Evolutionary conservation across 2,797 vertebrate genomes (phyloP).

Genomic region (Sebastes diploproa): DNA sequence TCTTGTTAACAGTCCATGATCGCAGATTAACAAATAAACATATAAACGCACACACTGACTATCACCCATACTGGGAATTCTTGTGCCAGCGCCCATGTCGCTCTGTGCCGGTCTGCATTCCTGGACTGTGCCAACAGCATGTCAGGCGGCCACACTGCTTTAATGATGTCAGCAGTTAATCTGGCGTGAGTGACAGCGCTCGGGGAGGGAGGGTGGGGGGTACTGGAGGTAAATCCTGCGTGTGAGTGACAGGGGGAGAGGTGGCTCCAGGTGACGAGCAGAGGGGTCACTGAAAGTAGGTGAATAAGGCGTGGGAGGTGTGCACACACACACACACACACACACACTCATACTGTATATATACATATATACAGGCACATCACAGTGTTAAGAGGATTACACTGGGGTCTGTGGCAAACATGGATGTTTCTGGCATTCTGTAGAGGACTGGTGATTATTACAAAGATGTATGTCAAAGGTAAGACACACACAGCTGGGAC

Average conservation of each 20-base stretch:
- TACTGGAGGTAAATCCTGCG: slow-evolving; percentile 64
- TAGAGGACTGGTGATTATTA: slow-evolving; percentile 53
- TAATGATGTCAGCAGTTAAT: slow-evolving; percentile 85
- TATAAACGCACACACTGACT: slow-evolving; percentile 30
- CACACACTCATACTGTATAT: not conserved
- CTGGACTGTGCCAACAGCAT: slow-evolving; percentile 77
- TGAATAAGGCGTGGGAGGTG: slow-evolving; percentile 32
- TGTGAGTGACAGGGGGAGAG: slow-evolving; percentile 68
- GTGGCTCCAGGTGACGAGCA: slow-evolving; percentile 78
- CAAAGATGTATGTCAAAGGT: slow-evolving; percentile 64
- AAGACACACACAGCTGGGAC: slow-evolving; percentile 57
- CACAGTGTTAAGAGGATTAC: slow-evolving; percentile 24
- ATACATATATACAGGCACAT: not conserved
- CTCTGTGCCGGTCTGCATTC: slow-evolving; percentile 77
- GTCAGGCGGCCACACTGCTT: slow-evolving; percentile 74
- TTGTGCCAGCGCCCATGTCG: slow-evolving; percentile 72
- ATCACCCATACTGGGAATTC: slow-evolving; percentile 63
- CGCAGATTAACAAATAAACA: slow-evolving; percentile 23
- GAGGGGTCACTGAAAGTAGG: slow-evolving; percentile 67
- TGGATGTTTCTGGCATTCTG: slow-evolving; percentile 51
- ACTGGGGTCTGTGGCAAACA: slow-evolving; percentile 32
- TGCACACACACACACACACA: not conserved
- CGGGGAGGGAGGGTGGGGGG: slow-evolving; percentile 54
- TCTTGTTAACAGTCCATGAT: slow-evolving; percentile 10
- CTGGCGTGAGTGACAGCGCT: slow-evolving; percentile 79